These are phyloP conservation scores for Ptilorrhoa leucosticta DNA, from an alignment of 2,113 vertebrate species.

Conservation along the genomic window DNA sequence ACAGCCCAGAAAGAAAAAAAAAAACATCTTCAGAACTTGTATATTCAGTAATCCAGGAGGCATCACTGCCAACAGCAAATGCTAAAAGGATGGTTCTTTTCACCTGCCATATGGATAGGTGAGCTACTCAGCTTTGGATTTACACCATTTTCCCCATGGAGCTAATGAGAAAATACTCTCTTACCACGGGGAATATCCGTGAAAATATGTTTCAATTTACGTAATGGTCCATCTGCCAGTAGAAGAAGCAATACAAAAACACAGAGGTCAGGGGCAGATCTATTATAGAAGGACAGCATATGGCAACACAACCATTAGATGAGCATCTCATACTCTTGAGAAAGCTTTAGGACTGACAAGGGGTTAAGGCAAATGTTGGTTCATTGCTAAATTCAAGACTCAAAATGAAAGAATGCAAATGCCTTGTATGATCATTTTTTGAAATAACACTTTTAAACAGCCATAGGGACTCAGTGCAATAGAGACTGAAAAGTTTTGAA, in stretches of 20 bases:
- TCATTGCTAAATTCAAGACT: conserved; percentile 59
- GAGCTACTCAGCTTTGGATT: conserved; percentile 13
- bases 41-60: neutral
- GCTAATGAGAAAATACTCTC: neutral
- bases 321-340: conserved; percentile 67
- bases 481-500: conserved; percentile 67
- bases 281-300: conserved; percentile 62
- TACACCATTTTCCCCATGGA: neutral
- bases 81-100: neutral
- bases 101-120: conserved; percentile 24
- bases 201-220: conserved; percentile 63
- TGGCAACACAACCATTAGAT: conserved; percentile 62
- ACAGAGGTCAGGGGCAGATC: conserved; percentile 66
- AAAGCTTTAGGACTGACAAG: conserved; percentile 65
- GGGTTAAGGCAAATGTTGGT: conserved; percentile 69
- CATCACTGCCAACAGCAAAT: neutral
- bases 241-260: conserved; percentile 42
- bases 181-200: neutral
- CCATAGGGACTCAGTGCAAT: conserved; percentile 44
- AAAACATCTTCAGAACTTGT: neutral
- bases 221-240: conserved; percentile 56
- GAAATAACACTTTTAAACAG: conserved; percentile 64
- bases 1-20: neutral
- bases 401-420: conserved; percentile 61
- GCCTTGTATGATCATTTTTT: conserved; percentile 26